These are phyloP conservation scores for Vombatus ursinus DNA, from an alignment of 2,113 vertebrate species.

Conservation along the genomic window DNA sequence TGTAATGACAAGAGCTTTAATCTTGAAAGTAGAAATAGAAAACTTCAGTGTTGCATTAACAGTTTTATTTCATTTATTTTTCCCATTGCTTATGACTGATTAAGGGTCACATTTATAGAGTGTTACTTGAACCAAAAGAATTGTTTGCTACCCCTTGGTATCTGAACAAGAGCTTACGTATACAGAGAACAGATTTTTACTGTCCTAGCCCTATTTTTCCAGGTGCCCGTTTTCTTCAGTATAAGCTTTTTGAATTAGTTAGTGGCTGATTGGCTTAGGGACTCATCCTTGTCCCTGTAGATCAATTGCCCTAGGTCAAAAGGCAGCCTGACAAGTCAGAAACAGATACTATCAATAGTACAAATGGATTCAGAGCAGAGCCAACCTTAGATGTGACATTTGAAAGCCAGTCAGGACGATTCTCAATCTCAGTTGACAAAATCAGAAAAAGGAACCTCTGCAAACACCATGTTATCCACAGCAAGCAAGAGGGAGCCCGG, in stretches of 20 bases:
- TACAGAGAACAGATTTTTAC: neutral
- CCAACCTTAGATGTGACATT: constrained; percentile 28
- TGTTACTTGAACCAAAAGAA: neutral
- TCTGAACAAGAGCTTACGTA: neutral
- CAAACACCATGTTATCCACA: constrained; percentile 18
- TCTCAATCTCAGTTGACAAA: constrained; percentile 71
- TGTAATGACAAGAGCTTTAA: neutral
- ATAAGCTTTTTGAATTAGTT: neutral
- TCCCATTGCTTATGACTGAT: neutral
- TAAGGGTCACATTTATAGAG: neutral
- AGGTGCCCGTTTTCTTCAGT: neutral
- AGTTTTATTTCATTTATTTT: neutral
- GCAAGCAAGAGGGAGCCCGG: constrained; percentile 38
- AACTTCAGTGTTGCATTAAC: neutral
- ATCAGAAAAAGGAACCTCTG: constrained; percentile 35
- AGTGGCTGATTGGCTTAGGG: neutral
- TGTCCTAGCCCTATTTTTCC: neutral
- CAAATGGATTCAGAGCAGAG: constrained; percentile 50
- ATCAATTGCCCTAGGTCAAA: neutral
- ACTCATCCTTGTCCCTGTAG: neutral
- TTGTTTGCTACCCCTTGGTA: neutral
- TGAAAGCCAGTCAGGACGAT: constrained; percentile 53
- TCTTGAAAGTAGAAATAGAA: neutral
- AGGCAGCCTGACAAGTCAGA: constrained; percentile 20
- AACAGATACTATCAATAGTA: constrained; percentile 44